phyloP scores from a whole-genome alignment of 2,113 vertebrate genomes.

The Peromyscus californicus region DNA sequence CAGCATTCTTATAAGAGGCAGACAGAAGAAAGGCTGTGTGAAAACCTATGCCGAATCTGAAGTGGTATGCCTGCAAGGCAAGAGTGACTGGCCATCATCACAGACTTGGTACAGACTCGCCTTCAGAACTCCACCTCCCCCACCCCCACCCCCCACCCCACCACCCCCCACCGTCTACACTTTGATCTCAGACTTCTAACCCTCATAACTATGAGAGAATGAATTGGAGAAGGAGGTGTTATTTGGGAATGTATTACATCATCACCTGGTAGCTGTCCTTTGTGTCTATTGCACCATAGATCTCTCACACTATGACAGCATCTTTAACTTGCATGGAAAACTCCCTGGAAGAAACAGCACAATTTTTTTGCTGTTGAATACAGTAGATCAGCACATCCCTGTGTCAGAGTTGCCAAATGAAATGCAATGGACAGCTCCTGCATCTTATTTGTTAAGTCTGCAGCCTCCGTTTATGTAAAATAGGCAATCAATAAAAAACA shows the following conservation, averaged over 20 bases:
- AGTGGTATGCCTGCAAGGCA: not conserved
- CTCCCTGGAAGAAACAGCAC: not conserved
- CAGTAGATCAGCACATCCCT: not conserved
- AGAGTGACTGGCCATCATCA: not conserved
- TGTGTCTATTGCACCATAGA: not conserved
- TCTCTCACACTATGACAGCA: not conserved
- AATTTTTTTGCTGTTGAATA: not conserved
- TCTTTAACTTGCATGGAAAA: not conserved
- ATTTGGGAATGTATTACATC: no score
- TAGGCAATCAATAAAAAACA: not conserved
- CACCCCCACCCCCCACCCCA: no score
- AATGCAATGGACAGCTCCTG: not conserved
- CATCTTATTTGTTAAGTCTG: not conserved
- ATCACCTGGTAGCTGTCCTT: not conserved
- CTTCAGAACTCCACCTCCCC: not conserved
- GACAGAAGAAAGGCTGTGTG: not conserved
- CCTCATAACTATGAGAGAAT: not conserved
- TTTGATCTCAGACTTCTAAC: not conserved
- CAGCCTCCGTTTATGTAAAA: not conserved
- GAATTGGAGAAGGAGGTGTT: accelerated
- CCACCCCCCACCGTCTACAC: no score
- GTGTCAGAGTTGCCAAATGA: not conserved
- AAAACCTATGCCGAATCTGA: not conserved
- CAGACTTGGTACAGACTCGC: not conserved
- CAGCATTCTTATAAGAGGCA: not conserved